These are phyloP conservation scores for Conger conger DNA, from an alignment of 2,113 vertebrate species.

Conservation along the genomic window DNA sequence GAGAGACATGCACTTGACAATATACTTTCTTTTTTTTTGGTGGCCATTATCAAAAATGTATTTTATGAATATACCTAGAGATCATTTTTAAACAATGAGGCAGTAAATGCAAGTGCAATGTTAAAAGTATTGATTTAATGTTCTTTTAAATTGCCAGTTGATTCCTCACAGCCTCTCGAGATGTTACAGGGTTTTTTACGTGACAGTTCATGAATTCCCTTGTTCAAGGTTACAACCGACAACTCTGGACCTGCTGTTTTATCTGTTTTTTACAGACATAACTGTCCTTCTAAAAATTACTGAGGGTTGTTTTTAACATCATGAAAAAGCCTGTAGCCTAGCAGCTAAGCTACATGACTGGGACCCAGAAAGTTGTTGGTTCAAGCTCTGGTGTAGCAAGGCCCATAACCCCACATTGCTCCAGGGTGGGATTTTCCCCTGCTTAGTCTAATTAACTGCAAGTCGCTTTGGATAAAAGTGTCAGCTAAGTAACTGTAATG, in stretches of 20 bases:
- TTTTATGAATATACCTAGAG: conserved; percentile 22
- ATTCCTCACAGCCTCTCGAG: neutral
- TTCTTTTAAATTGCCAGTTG: neutral
- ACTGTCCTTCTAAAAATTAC: neutral
- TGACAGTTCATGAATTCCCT: neutral
- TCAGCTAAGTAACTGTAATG: no score
- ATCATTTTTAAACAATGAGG: neutral
- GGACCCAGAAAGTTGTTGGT: no score
- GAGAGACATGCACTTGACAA: neutral
- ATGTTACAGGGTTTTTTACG: neutral
- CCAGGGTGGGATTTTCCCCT: no score
- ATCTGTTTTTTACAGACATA: neutral
- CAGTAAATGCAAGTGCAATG: conserved; percentile 17
- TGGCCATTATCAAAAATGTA: conserved; percentile 18
- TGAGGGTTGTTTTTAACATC: neutral
- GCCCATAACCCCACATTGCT: no score
- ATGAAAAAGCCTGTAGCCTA: no score
- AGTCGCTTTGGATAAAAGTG: no score
- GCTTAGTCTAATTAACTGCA: no score
- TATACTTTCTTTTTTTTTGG: conserved; percentile 4
- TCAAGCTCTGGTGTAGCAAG: no score
- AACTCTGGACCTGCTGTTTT: neutral
- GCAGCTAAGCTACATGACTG: no score
- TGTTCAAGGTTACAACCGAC: neutral
- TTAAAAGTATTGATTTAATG: neutral